These are phyloP conservation scores for Sprattus sprattus DNA, from an alignment of 2,113 vertebrate species.

Conservation along the genomic window DNA sequence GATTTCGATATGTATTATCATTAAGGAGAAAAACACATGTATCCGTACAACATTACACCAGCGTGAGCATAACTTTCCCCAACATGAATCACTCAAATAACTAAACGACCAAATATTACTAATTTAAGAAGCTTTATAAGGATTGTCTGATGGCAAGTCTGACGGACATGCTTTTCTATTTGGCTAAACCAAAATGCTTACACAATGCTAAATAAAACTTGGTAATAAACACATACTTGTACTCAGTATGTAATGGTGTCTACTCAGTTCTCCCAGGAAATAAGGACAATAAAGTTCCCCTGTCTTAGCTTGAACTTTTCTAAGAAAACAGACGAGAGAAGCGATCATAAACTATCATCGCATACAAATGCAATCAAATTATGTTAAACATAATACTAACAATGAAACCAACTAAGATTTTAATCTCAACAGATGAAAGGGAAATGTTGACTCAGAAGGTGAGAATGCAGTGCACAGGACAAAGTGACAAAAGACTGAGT, in stretches of 20 bases:
- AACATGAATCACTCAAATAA: neutral
- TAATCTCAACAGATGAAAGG: conserved; percentile 27
- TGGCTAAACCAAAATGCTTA: neutral
- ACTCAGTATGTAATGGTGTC: neutral
- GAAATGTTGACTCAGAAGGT: conserved; percentile 25
- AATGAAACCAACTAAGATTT: conserved; percentile 14
- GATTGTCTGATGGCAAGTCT: neutral
- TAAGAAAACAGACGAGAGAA: neutral
- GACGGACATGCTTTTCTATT: neutral
- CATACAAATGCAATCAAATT: neutral
- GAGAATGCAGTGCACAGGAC: conserved; percentile 10
- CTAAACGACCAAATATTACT: neutral
- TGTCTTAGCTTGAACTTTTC: neutral
- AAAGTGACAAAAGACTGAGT: neutral
- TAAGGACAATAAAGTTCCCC: neutral
- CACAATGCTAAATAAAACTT: neutral
- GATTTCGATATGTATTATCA: neutral
- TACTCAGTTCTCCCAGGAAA: neutral
- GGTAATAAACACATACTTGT: neutral
- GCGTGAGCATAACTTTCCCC: neutral
- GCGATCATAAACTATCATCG: neutral
- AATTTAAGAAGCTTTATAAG: neutral
- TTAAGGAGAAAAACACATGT: too few species aligned
- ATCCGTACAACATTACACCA: neutral
- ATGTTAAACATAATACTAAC: neutral